Evolutionary conservation across 2,888 invertebrate species (phyloP).

Genomic region (Coleophora flavipennella): DNA sequence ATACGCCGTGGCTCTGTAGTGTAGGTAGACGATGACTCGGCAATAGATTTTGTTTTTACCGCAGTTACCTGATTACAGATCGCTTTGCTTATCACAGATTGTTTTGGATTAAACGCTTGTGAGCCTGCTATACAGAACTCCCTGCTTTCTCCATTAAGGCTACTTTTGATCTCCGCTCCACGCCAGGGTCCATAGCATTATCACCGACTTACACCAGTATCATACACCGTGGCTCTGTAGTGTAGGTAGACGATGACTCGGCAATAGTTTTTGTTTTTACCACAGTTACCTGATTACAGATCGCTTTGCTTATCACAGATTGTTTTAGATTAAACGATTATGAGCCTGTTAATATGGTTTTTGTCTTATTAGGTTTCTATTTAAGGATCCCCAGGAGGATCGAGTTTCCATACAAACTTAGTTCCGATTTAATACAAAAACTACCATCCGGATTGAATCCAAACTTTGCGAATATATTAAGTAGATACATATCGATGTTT

Average conservation of each 20-base stretch:
- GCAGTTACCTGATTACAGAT: slow-evolving; percentile 9
- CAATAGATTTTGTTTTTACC: slow-evolving; percentile 22
- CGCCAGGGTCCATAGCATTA: slow-evolving; percentile 40
- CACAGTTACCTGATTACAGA: slow-evolving; percentile 9
- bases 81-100: slow-evolving; percentile 17
- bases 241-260: slow-evolving; percentile 42
- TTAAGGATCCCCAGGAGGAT: no score
- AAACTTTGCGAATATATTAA: no score
- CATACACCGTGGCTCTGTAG: slow-evolving; percentile 29
- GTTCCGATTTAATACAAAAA: no score
- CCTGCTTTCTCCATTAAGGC: not conserved
- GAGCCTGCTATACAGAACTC: no score
- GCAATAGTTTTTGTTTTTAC: slow-evolving; percentile 23
- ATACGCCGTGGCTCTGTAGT: slow-evolving; percentile 27
- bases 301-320: slow-evolving; percentile 14
- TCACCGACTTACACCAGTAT: slow-evolving; percentile 48
- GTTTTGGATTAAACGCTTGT: slow-evolving; percentile 14
- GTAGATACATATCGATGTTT: no score
- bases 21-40: slow-evolving; percentile 41
- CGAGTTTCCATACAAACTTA: no score
- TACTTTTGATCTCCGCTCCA: not conserved
- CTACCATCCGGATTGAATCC: no score
- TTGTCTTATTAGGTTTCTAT: no score
- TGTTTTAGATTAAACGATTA: slow-evolving; percentile 12
- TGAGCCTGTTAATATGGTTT: no score